Base-by-base conservation (phyloP, 1,140 invertebrate genomes). In the Trachymyrmex cornetzi region DNA sequence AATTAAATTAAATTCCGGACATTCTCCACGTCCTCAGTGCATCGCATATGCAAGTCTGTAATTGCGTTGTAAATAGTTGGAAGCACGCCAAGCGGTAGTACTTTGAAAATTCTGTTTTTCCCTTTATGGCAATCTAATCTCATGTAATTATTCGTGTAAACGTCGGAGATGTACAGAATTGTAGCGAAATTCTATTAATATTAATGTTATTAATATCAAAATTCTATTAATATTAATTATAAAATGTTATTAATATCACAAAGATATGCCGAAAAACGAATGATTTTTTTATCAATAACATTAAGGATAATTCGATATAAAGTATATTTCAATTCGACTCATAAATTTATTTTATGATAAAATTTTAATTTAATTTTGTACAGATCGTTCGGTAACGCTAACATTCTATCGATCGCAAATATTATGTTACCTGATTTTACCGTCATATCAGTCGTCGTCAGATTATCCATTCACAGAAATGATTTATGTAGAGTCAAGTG, bases 1-100 rank as follows among this genome's bases (percentile, higher is more conserved):
- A 84, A 75, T 84, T 72, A 82, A 84, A 84, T 84, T 75, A 74
- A 82, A 82, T 82, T 82, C 69, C 80, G 3, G 69, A 59, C 57
- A 61, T n/a, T 44, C 22, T 74, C 38, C 38, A 24, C 67, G n/a
- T 64, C 27, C 34, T 16, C 53, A 16, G 34, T 61, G 48, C 69
- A 48, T 74, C 38, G 38, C 53, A 38, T 61, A 74, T 57, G 55
- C 55, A 59, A 75, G 57, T 74, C 50, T 84, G 55, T 84, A 84
- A 84, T 84, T 61, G 27, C 50, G n/a, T 82, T 84, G n/a, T 84
- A 84, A 84, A 84, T 75, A 63, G 55, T 61, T 84, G 69, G 14
- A 11, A 50, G 38, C 24, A 27, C 27, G 80, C 69, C 80, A 82
- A 82, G 34, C 79, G 24, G 2, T 7, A 24, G n/a, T 48, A 50